Evolutionary conservation across 2,113 vertebrate genomes (phyloP).

Genomic region (Alexandromys fortis): DNA sequence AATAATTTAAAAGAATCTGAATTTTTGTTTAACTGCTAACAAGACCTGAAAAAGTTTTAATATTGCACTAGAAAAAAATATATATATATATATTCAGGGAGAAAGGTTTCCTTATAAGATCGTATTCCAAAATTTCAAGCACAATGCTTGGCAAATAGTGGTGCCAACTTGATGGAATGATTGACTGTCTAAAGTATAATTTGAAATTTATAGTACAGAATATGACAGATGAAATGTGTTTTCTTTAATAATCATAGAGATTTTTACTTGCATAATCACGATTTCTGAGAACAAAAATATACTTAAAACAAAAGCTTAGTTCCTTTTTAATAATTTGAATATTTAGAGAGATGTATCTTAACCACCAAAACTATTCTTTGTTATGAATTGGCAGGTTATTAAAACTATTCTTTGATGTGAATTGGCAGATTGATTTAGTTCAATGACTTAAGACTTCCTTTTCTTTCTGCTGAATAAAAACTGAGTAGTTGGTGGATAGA

Average conservation of each 20-base stretch:
- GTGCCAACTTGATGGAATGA: neutral
- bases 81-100: neutral
- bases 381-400: neutral
- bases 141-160: neutral
- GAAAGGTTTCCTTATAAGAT: neutral
- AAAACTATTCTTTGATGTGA: conserved; percentile 30
- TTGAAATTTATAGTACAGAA: neutral
- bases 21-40: neutral
- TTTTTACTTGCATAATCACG: conserved; percentile 37
- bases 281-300: neutral
- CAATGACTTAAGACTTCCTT: neutral
- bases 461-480: neutral
- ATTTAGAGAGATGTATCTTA: neutral
- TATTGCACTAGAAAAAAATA: neutral
- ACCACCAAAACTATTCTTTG: conserved; percentile 26
- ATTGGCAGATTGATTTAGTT: conserved; percentile 25
- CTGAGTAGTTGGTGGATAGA: neutral
- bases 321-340: conserved; percentile 30
- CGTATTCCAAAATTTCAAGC: neutral
- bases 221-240: neutral
- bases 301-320: neutral
- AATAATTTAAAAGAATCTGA: conserved; percentile 3
- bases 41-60: neutral
- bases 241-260: neutral
- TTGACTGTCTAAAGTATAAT: conserved; percentile 9